Evolutionary conservation across 1,140 invertebrate genomes (phyloP).

Genomic region (Drosophila yakuba): DNA sequence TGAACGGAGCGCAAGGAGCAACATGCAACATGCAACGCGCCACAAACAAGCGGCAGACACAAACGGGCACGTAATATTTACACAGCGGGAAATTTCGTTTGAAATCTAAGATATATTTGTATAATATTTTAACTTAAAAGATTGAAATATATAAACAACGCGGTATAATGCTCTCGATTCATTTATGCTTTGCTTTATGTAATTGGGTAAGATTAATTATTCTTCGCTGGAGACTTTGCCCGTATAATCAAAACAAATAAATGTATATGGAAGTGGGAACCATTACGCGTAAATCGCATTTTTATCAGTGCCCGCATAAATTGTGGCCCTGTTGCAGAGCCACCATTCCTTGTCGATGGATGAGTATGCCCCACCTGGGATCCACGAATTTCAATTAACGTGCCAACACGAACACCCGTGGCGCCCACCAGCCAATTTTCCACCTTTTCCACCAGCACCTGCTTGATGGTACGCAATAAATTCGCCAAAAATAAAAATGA

Average conservation of each 20-base stretch:
- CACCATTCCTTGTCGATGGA: constrained; percentile 40
- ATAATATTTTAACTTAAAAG: no score
- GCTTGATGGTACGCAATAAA: constrained; percentile 73
- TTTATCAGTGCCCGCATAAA: constrained; percentile 34
- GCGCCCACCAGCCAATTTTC: constrained; percentile 15
- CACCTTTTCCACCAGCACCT: constrained; percentile 4
- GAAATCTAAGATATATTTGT: no score
- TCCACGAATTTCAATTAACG: constrained; percentile 81
- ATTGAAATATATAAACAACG: no score
- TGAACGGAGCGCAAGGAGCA: constrained; percentile 19
- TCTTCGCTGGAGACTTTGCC: no score
- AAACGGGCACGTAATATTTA: constrained; percentile 10
- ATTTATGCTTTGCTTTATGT: no score
- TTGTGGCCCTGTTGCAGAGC: constrained; percentile 19
- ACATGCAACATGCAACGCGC: constrained; percentile 42
- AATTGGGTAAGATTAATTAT: no score
- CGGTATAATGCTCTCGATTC: no score
- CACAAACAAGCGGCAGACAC: constrained; percentile 20
- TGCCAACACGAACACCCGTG: constrained; percentile 61
- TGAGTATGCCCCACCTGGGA: constrained; percentile 66
- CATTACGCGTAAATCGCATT: neutral
- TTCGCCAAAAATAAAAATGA: constrained; percentile 28
- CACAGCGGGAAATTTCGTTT: neutral
- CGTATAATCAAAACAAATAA: no score
- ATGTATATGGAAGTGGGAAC: neutral